Evolutionary conservation across 2,888 invertebrate species (phyloP), one percentile per base, ranked within the genome.

Genomic region (Erynnis tages): DNA sequence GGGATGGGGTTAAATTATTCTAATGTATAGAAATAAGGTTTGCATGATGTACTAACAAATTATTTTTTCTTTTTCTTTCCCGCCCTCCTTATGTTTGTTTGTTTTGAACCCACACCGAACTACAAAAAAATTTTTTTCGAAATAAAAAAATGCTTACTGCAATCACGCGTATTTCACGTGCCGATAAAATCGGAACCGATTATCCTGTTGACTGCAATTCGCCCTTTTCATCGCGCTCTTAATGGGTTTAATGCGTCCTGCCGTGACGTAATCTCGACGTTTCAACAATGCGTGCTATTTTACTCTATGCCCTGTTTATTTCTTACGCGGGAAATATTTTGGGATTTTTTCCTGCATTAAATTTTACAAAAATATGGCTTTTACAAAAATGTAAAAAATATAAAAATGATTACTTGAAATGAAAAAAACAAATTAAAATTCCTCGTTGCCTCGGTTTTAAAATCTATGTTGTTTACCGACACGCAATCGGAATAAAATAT

Each of bases 211-310:
- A 70, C 66, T 62, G 53, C 66, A 71, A 76, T 74, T 73, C 68
- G 66, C 66, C 65, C 71, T 74, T 77, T 76, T 59, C 70, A 63
- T 65, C 63, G 59, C 58, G 55, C 54, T 57, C 67, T 59, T 83
- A 83, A 86, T 85, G 79, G 79, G 69, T 71, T 78, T 62, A 81
- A 82, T 79, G 67, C 76, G 69, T 69, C 71, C 76, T 71, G 73
- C 57, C 47, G 58, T 63, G 61, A 58, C 70, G 64, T 41, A 11
- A 35, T 35, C 11, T 13, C 16, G 29, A 14, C 81, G 79, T 71
- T 73, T 73, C 65, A 54, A 38, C 61, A 54, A 54, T 68, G 76
- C 82, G 79, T 82, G 80, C 57, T 76, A 77, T 77, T 76, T 80
- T 76, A 69, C 59, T 68, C 11, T 21, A 7, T 21, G 19, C 1